phyloP scores from a whole-genome alignment of 1,140 invertebrate genomes.

The Eciton burchellii region DNA sequence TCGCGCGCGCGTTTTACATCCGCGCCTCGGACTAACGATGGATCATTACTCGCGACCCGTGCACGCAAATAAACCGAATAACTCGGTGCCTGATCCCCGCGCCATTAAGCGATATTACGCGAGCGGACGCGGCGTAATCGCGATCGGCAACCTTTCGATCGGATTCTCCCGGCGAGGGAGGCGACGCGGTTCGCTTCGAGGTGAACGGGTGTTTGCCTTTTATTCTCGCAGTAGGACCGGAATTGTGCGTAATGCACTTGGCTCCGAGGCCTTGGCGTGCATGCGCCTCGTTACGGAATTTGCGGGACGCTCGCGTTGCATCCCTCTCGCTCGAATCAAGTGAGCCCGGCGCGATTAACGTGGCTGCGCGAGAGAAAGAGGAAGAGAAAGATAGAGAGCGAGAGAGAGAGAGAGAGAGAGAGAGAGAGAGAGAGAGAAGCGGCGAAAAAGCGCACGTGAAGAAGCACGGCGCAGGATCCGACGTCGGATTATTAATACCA shows the following conservation, averaged over 20 bases:
- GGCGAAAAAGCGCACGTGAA: slow-evolving; percentile 56
- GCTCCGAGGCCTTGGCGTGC: neutral
- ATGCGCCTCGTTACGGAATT: slow-evolving; percentile 20
- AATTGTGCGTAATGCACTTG: slow-evolving; percentile 35
- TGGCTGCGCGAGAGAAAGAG: too few species aligned
- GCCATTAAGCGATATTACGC: slow-evolving; percentile 33
- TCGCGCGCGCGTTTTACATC: slow-evolving; percentile 12
- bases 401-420: too few species aligned
- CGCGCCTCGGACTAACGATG: slow-evolving; percentile 12
- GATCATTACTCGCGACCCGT: slow-evolving; percentile 17
- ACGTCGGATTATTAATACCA: slow-evolving; percentile 73
- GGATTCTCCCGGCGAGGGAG: slow-evolving; percentile 30
- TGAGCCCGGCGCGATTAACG: slow-evolving; percentile 36
- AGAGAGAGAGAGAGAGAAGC: too few species aligned
- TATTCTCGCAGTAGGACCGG: neutral
- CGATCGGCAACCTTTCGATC: slow-evolving; percentile 22
- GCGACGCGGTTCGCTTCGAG: slow-evolving; percentile 42
- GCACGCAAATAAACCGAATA: slow-evolving; percentile 40
- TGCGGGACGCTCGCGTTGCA: slow-evolving; percentile 22
- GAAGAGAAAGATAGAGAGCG: too few species aligned
- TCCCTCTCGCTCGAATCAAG: slow-evolving; percentile 25
- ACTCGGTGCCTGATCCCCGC: slow-evolving; percentile 30
- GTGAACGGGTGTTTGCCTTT: slow-evolving; percentile 42
- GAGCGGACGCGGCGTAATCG: slow-evolving; percentile 32
- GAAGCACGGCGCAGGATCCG: slow-evolving; percentile 51